A percentile compares a stretch with the other conserved stretches of the same genome.
phyloP scores from a whole-genome alignment of 53 echinoderm and acorn worm species.

The Echinometra lucunter region DNA sequence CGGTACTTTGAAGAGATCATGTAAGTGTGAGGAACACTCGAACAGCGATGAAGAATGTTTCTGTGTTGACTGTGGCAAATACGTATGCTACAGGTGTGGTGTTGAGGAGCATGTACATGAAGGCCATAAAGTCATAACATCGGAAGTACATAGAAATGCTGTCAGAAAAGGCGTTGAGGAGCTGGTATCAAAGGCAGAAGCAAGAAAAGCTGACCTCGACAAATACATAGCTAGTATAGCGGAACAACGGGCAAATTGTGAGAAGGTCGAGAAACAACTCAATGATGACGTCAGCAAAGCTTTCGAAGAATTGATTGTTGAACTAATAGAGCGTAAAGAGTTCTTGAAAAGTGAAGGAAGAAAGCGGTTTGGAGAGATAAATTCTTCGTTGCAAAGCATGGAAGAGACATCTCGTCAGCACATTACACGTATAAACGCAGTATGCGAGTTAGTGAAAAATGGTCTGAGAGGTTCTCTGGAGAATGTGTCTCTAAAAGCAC shows the following conservation, averaged over 20 bases:
- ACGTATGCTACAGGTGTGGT: slow-evolving; percentile 41
- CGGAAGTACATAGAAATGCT: background rate
- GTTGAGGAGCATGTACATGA: background rate
- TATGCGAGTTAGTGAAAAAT: background rate
- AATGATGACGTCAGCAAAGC: background rate
- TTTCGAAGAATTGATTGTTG: background rate
- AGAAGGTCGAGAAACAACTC: background rate
- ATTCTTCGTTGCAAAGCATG: background rate
- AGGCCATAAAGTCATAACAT: background rate
- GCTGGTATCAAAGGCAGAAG: background rate
- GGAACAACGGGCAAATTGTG: background rate
- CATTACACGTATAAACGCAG: background rate
- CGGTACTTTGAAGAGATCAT: background rate
- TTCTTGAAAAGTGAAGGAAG: background rate
- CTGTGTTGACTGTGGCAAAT: slow-evolving; percentile 22
- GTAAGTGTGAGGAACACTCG: background rate
- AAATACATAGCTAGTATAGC: background rate
- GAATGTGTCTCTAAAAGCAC: background rate
- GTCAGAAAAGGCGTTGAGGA: background rate
- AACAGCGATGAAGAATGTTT: slow-evolving; percentile 14
- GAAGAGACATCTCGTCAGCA: background rate
- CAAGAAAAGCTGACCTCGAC: background rate
- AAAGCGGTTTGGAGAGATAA: background rate
- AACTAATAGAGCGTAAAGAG: background rate
- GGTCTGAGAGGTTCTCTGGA: background rate